Percentiles rank a stretch among this genome's conserved stretches.
These are phyloP conservation scores for Mongoloraphidia duomilia DNA, from an alignment of 2,888 invertebrate species.

Conservation along the genomic window DNA sequence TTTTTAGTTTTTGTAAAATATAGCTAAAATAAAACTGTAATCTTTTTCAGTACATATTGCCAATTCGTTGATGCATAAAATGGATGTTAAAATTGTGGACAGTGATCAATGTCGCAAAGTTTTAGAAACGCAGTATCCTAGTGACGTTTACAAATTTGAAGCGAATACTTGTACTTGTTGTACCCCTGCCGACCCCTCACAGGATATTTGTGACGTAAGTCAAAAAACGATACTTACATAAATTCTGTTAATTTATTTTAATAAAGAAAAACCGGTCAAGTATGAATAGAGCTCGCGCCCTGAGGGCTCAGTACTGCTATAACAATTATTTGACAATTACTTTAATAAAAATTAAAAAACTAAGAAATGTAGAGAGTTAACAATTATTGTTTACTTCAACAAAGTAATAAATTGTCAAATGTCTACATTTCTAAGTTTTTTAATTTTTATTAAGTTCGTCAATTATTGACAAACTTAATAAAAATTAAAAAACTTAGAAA, in stretches of 20 bases:
- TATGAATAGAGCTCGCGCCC: too few relatives aligned
- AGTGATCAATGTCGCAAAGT: constrained; percentile 45
- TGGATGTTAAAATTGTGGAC: constrained; percentile 50
- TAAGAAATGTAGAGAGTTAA: too few relatives aligned
- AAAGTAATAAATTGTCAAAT: too few relatives aligned
- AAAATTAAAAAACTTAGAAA: too few relatives aligned
- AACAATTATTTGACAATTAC: too few relatives aligned
- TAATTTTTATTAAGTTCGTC: too few relatives aligned
- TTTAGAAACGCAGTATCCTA: constrained; percentile 38
- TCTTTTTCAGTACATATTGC: constrained; percentile 49
- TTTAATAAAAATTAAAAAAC: too few relatives aligned
- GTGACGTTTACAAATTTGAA: constrained; percentile 39
- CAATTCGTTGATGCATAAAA: constrained; percentile 60
- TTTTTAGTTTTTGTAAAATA: not conserved
- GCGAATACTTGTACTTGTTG: constrained; percentile 58
- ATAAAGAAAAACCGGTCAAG: too few relatives aligned
- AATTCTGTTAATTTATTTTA: not conserved
- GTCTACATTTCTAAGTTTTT: too few relatives aligned
- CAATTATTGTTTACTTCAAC: too few relatives aligned
- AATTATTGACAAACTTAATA: too few relatives aligned
- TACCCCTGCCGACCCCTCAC: constrained; percentile 40
- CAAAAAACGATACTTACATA: not conserved
- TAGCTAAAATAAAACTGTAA: constrained; percentile 3
- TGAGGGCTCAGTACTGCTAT: too few relatives aligned
- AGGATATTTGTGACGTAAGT: constrained; percentile 61